Conservation (phyloP, 2,888 invertebrate genomes). For the Cryptocephalus primarius region DNA sequence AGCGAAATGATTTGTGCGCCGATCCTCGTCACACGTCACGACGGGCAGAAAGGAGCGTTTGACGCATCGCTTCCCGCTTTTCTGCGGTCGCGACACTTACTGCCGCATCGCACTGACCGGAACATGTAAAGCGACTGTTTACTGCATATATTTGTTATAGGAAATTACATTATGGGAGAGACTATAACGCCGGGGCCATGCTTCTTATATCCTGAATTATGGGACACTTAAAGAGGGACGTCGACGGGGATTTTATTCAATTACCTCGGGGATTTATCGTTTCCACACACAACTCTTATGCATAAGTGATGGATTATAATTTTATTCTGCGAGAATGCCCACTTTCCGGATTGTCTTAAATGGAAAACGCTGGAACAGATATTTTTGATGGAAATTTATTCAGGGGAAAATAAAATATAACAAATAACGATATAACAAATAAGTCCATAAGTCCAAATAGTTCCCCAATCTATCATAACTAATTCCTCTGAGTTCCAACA, state of each 20-base stretch:
- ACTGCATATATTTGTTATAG: conserved; percentile 27
- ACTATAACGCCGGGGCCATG: conserved; percentile 15
- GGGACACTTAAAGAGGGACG: conserved; percentile 1
- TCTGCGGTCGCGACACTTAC: conserved; percentile 11
- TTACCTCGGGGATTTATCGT: not conserved
- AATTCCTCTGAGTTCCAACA: too few relatives aligned
- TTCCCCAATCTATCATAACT: too few relatives aligned
- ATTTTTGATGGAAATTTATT: too few relatives aligned
- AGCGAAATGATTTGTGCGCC: conserved; percentile 21
- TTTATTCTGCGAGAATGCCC: not conserved
- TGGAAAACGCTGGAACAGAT: not conserved
- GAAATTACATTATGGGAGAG: conserved; percentile 25
- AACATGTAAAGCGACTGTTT: conserved; percentile 26
- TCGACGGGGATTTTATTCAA: conserved; percentile 7
- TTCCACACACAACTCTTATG: too few relatives aligned
- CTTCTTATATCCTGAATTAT: conserved; percentile 19
- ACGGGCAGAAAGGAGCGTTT: conserved; percentile 21
- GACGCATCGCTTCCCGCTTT: conserved; percentile 27
- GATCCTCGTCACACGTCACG: conserved; percentile 14
- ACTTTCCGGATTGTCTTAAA: not conserved
- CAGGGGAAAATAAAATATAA: too few relatives aligned
- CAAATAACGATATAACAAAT: too few relatives aligned
- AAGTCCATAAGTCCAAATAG: too few relatives aligned
- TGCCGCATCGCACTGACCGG: conserved; percentile 22
- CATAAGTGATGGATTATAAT: not conserved